Evolutionary conservation across 2,113 vertebrate genomes (phyloP).

Genomic region (Cinclus mexicanus): DNA sequence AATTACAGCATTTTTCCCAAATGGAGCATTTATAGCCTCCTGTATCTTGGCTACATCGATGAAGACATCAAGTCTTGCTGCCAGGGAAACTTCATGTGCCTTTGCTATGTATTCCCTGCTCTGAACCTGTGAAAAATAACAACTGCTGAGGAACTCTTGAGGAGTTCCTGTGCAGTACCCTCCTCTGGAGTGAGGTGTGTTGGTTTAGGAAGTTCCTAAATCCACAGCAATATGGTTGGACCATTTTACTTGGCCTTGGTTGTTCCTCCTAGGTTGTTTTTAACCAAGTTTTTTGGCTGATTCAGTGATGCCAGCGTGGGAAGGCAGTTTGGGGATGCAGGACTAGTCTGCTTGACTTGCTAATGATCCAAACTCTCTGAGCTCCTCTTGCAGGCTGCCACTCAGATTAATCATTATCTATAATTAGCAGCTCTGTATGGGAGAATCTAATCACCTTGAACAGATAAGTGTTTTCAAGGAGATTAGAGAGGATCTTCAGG

Average conservation of each 20-base stretch:
- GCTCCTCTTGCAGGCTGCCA: not conserved
- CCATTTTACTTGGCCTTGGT: not conserved
- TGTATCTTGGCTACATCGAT: not conserved
- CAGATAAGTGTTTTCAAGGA: conserved; percentile 27
- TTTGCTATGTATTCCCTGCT: not conserved
- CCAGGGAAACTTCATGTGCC: not conserved
- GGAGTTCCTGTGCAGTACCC: not conserved
- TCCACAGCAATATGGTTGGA: not conserved
- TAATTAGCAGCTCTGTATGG: not conserved
- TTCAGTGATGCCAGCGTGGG: not conserved
- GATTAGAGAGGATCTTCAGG: conserved; percentile 22
- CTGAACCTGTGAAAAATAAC: not conserved
- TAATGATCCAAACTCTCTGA: not conserved
- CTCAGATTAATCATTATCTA: not conserved
- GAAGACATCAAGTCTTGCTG: not conserved
- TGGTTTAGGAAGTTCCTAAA: not conserved
- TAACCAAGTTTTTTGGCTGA: not conserved
- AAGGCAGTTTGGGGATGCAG: not conserved
- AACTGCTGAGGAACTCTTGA: not conserved
- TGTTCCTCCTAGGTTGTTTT: not conserved
- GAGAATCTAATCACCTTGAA: conserved; percentile 42
- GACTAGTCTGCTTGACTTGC: not conserved
- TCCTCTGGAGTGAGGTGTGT: not conserved
- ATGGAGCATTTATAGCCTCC: not conserved
- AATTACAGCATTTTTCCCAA: not conserved